Percentiles rank a stretch among this genome's conserved stretches.
Evolutionary conservation across 2,113 vertebrate species (phyloP).

Genomic region (Sylvietta virens): DNA sequence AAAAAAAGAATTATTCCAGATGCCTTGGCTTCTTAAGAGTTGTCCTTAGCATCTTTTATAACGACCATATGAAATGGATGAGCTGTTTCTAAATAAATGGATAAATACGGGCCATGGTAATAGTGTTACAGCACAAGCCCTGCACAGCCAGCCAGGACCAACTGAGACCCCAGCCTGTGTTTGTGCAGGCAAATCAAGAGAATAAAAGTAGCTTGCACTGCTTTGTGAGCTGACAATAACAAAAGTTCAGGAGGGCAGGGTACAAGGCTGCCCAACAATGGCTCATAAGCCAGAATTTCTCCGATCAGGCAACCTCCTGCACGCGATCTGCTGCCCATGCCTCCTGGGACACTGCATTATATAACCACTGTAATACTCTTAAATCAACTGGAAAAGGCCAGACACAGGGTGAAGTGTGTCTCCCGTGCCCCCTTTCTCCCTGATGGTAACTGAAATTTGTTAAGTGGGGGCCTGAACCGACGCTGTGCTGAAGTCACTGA

Average conservation of each 20-base stretch:
- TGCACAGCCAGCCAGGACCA: neutral
- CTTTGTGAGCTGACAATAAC: neutral
- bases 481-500: neutral
- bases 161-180: neutral
- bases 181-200: neutral
- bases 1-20: neutral
- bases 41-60: neutral
- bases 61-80: neutral
- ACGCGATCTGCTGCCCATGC: accelerated
- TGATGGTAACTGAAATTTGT: neutral
- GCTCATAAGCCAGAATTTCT: neutral
- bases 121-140: neutral
- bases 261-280: neutral
- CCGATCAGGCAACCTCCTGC: neutral
- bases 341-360: neutral
- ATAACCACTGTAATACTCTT: slow-evolving; percentile 22
- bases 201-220: neutral
- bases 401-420: accelerated
- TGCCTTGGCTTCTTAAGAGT: neutral
- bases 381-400: neutral
- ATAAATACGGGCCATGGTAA: neutral
- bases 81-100: neutral
- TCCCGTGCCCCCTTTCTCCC: neutral
- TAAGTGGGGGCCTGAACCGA: neutral
- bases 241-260: neutral